Evolutionary conservation across 2,888 invertebrate genomes (phyloP).

Genomic region (Caenorhabditis sp.): DNA sequence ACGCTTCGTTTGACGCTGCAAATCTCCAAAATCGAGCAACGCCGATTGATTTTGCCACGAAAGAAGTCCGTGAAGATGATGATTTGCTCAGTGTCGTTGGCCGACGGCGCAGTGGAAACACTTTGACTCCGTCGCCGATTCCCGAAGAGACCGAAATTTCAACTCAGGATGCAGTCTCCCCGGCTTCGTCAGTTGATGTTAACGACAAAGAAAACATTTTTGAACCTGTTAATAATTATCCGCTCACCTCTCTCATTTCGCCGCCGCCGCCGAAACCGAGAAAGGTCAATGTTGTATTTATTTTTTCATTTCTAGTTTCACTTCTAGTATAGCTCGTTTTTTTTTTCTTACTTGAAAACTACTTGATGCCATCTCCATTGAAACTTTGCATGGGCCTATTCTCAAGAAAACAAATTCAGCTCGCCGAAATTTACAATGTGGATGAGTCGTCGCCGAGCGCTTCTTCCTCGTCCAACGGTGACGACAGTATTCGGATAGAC

Average conservation of each 20-base stretch:
- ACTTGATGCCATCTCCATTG: constrained; percentile 24
- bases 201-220: constrained; percentile 3
- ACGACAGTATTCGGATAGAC: constrained; percentile 25
- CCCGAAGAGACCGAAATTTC: constrained; percentile 58
- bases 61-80: constrained; percentile 40
- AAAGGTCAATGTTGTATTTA: constrained; percentile 25
- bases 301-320: constrained; percentile 2
- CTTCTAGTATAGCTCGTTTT: too few relatives aligned
- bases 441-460: constrained; percentile 10
- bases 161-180: too few relatives aligned
- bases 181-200: neutral
- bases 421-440: constrained; percentile 13
- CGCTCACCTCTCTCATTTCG: neutral
- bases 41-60: constrained; percentile 50
- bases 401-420: constrained; percentile 40
- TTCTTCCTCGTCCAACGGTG: constrained; percentile 35
- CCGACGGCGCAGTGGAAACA: constrained; percentile 34
- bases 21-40: constrained; percentile 41
- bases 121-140: constrained; percentile 46
- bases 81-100: constrained; percentile 33
- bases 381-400: constrained; percentile 1
- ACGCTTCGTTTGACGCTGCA: constrained; percentile 41
- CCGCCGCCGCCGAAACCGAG: constrained; percentile 20
- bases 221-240: constrained; percentile 16
- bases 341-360: neutral